Percentiles rank a stretch among this genome's conserved stretches.
These are phyloP conservation scores for Gymnorhina tibicen DNA, from an alignment of 2,113 vertebrate genomes.

Conservation along the genomic window DNA sequence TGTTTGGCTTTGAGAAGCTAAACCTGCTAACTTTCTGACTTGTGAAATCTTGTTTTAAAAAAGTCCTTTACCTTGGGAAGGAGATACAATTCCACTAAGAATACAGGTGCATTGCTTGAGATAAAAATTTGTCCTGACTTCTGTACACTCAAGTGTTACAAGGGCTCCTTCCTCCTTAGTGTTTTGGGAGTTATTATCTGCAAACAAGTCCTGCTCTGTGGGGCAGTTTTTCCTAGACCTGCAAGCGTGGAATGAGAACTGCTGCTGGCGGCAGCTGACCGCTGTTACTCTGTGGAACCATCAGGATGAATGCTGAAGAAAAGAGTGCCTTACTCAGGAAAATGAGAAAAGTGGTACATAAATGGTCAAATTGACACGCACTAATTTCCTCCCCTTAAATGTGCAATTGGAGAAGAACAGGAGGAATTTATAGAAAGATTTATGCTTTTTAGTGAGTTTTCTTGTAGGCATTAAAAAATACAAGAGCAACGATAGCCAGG, in stretches of 20 bases:
- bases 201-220: not conserved
- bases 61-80: not conserved
- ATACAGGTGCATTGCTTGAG: not conserved
- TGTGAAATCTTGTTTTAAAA: not conserved
- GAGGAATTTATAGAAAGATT: not conserved
- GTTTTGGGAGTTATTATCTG: not conserved
- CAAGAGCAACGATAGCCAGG: not conserved
- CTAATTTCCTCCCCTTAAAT: not conserved
- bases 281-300: not conserved
- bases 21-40: not conserved
- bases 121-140: not conserved
- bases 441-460: not conserved
- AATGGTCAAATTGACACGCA: not conserved
- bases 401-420: not conserved
- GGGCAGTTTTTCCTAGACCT: not conserved
- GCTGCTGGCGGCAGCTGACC: not conserved
- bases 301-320: not conserved
- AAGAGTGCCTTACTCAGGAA: not conserved
- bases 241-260: accelerated
- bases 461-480: not conserved
- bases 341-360: not conserved
- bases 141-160: not conserved
- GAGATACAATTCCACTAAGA: not conserved
- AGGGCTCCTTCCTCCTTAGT: not conserved
- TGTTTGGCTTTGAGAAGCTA: not conserved